A percentile compares a stretch with the other conserved stretches of the same genome.
Conservation (phyloP, 1,140 invertebrate species). For the Drosophila mayri region DNA sequence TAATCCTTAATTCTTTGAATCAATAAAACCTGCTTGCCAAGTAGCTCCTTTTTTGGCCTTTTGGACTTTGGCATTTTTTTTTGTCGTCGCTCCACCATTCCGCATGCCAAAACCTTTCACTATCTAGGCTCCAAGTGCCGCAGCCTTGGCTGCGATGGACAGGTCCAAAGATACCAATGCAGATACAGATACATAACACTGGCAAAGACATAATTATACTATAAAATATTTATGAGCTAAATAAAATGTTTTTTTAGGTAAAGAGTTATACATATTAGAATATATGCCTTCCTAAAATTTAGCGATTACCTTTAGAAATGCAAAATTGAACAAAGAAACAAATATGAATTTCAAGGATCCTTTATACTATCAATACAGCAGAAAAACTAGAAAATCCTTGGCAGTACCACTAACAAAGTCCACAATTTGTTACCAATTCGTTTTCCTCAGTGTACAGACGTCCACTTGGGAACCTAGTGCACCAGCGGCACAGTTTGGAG, state of each 20-base stretch:
- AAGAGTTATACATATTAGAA: background rate
- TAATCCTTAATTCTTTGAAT: too few relatives aligned
- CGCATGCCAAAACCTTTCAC: slow-evolving; percentile 73
- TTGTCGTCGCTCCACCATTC: slow-evolving; percentile 12
- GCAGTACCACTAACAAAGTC: background rate
- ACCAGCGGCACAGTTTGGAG: slow-evolving; percentile 25
- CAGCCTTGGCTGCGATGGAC: slow-evolving; percentile 65
- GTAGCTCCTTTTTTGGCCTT: slow-evolving; percentile 32
- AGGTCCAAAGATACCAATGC: slow-evolving; percentile 28
- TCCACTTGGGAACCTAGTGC: slow-evolving; percentile 37
- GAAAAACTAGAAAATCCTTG: too few relatives aligned
- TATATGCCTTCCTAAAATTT: background rate
- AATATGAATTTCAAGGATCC: background rate
- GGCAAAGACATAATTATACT: background rate
- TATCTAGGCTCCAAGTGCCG: slow-evolving; percentile 38
- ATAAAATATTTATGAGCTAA: background rate
- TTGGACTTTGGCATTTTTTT: slow-evolving; percentile 23
- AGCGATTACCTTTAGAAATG: too few relatives aligned
- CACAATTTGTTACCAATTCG: background rate
- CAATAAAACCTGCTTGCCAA: background rate
- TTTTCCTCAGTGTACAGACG: background rate
- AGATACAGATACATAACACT: slow-evolving; percentile 17
- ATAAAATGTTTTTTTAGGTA: background rate
- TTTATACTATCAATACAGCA: background rate
- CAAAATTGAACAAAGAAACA: background rate